Conservation (phyloP, 2,113 vertebrate species). For the Geococcyx californianus region DNA sequence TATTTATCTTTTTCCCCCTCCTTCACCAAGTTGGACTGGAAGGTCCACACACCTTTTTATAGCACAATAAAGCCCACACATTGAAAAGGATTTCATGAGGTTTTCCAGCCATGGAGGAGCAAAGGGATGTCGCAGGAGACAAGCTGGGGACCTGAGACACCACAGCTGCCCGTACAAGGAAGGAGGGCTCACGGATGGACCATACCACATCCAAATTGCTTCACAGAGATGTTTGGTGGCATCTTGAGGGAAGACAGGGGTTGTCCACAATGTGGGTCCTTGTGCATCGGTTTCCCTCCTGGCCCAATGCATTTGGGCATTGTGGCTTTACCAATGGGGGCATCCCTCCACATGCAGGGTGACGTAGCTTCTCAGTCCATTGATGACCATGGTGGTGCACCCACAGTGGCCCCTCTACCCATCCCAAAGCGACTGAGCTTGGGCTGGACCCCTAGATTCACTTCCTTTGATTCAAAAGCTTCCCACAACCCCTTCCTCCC, state of each 20-base stretch:
- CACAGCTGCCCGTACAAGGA: fast-evolving
- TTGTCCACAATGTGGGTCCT: neutral
- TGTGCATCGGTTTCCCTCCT: neutral
- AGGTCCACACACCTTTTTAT: slow-evolving; percentile 52
- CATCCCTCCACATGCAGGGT: too few relatives aligned
- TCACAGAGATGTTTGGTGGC: neutral
- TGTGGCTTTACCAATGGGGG: fast-evolving
- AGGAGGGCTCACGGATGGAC: too few relatives aligned
- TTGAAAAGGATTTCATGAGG: slow-evolving; percentile 9
- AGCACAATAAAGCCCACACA: neutral
- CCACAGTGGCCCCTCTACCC: neutral
- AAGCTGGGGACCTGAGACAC: neutral
- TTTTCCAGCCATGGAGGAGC: neutral
- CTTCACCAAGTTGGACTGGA: neutral
- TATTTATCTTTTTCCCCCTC: slow-evolving; percentile 3
- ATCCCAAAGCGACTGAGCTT: neutral
- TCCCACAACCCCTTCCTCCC: neutral
- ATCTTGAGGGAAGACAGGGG: neutral
- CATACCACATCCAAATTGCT: neutral
- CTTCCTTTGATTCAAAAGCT: neutral
- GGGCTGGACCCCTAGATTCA: neutral
- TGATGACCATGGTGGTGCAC: fast-evolving
- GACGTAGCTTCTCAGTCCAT: neutral
- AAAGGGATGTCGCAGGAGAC: neutral
- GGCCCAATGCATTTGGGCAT: neutral